Evolutionary conservation across 2,797 vertebrate species (phyloP).

Genomic region (Trachops cirrhosus): DNA sequence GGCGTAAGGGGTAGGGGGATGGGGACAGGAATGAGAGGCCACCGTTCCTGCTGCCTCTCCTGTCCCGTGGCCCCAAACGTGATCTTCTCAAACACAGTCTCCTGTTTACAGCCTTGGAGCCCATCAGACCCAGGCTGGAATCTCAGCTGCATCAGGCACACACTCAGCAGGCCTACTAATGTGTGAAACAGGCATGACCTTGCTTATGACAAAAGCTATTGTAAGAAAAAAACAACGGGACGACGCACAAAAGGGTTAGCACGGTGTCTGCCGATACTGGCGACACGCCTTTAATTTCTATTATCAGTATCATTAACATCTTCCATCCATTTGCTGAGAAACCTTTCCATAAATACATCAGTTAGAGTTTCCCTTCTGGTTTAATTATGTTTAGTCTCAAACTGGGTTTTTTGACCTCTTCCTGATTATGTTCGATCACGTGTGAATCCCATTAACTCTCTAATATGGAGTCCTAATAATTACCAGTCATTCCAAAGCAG

Average conservation of each 20-base stretch:
- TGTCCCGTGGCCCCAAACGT: background rate
- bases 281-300: background rate
- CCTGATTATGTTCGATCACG: background rate
- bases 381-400: background rate
- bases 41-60: accelerated
- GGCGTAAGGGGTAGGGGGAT: background rate
- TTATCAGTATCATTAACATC: background rate
- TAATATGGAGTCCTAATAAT: background rate
- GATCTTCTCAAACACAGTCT: background rate
- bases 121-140: background rate
- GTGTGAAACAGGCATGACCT: background rate
- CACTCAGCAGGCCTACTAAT: background rate
- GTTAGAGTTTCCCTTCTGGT: background rate
- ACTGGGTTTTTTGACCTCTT: background rate
- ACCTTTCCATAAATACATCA: background rate
- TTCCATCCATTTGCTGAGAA: background rate
- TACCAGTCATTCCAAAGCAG: background rate
- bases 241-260: background rate
- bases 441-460: constrained; percentile 19
- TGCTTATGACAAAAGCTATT: background rate
- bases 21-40: background rate
- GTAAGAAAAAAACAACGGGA: background rate
- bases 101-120: background rate
- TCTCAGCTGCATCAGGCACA: background rate
- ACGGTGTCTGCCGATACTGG: background rate